Evolutionary conservation across 2,797 vertebrate species (phyloP).

Genomic region (Mareca penelope): DNA sequence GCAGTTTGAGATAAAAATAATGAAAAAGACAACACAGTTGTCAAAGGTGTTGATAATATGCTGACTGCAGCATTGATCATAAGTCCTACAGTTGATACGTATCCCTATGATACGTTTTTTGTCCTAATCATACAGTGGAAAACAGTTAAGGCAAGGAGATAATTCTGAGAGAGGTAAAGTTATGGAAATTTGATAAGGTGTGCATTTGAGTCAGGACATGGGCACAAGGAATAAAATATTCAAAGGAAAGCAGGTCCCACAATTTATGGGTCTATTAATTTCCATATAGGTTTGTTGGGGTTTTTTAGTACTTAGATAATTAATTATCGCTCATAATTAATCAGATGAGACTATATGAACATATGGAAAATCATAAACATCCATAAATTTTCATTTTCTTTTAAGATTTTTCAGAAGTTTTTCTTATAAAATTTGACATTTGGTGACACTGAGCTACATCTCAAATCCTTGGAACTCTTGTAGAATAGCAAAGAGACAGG

Average conservation of each 20-base stretch:
- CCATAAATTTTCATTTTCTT: background rate
- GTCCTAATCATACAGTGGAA: background rate
- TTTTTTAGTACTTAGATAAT: background rate
- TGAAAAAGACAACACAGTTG: background rate
- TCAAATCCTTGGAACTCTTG: background rate
- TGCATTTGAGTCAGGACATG: background rate
- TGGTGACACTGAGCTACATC: background rate
- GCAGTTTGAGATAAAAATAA: background rate
- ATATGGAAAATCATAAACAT: background rate
- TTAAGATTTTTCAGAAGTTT: background rate
- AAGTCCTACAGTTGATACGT: background rate
- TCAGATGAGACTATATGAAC: background rate
- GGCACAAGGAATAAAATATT: background rate
- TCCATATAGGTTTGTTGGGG: background rate
- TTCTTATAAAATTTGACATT: background rate
- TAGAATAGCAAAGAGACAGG: background rate
- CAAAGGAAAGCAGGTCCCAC: background rate
- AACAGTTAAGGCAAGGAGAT: background rate
- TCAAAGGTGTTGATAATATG: background rate
- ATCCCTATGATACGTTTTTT: background rate
- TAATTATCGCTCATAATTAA: background rate
- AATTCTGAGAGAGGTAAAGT: background rate
- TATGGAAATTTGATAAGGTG: background rate
- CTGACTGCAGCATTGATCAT: accelerated
- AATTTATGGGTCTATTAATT: background rate